A percentile compares a stretch with the other conserved stretches of the same genome.
These are phyloP conservation scores for Otocyon megalotis DNA, from an alignment of 2,113 vertebrate genomes.

Conservation along the genomic window DNA sequence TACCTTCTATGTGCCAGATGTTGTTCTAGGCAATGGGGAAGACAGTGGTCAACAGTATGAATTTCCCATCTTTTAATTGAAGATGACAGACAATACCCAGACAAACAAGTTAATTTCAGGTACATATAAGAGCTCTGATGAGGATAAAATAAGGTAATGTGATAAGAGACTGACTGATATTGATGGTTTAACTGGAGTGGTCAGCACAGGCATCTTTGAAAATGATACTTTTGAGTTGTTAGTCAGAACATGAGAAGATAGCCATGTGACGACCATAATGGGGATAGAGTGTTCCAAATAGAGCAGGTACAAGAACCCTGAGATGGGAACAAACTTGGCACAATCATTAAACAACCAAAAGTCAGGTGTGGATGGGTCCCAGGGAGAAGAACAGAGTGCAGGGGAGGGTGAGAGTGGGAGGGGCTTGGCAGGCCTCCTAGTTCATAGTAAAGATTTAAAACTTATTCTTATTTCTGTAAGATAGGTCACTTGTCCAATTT, in stretches of 20 bases:
- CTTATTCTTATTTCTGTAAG: not conserved
- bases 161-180: not conserved
- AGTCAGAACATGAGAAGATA: not conserved
- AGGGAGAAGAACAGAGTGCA: not conserved
- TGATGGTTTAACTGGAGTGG: not conserved
- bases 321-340: not conserved
- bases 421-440: not conserved
- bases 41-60: not conserved
- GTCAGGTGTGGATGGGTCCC: not conserved
- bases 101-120: constrained; percentile 5
- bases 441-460: not conserved
- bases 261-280: too few relatives aligned
- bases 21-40: not conserved
- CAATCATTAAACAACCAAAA: not conserved
- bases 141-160: not conserved
- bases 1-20: not conserved
- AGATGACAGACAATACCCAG: not conserved
- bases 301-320: not conserved
- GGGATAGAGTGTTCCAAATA: not conserved
- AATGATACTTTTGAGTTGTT: not conserved
- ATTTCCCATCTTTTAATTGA: not conserved
- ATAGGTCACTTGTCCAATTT: not conserved
- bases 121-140: not conserved
- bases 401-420: not conserved
- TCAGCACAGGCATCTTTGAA: not conserved